A percentile compares a stretch with the other conserved stretches of the same genome.
These are phyloP conservation scores for Malthinus seriepunctatus DNA, from an alignment of 2,888 invertebrate genomes.

Conservation along the genomic window DNA sequence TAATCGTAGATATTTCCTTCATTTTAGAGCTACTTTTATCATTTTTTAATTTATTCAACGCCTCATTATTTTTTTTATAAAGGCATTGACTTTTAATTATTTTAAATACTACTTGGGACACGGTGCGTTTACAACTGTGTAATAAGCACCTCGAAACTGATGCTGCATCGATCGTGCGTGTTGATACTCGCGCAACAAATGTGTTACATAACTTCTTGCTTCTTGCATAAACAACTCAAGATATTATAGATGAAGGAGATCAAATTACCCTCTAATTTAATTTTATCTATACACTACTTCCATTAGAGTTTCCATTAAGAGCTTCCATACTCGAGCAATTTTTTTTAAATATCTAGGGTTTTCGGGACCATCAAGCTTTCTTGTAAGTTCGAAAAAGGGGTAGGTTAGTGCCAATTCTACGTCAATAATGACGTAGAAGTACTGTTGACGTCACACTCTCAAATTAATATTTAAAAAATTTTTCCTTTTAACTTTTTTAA, in stretches of 20 bases:
- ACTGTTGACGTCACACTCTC: not conserved
- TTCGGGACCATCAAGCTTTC: too few relatives aligned
- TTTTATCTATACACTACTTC: too few relatives aligned
- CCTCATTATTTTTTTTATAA: not conserved
- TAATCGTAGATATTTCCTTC: constrained; percentile 29
- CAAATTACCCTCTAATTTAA: too few relatives aligned
- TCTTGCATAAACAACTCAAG: not conserved
- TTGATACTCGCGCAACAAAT: constrained; percentile 35
- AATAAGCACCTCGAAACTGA: constrained; percentile 23
- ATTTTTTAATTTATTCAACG: constrained; percentile 1
- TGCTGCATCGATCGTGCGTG: constrained; percentile 37
- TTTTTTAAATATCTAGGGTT: too few relatives aligned
- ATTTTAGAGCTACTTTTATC: constrained; percentile 3
- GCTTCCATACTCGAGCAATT: too few relatives aligned
- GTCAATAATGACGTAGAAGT: constrained; percentile 9
- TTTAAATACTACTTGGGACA: not conserved
- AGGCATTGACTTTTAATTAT: not conserved
- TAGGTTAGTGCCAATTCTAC: constrained; percentile 13
- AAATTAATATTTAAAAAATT: not conserved
- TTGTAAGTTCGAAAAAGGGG: too few relatives aligned
- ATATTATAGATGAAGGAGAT: too few relatives aligned
- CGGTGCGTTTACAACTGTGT: constrained; percentile 20
- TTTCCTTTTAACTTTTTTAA: too few relatives aligned
- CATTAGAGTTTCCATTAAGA: too few relatives aligned
- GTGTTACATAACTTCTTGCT: constrained; percentile 30